Evolutionary conservation across 2,888 invertebrate species (phyloP).

Genomic region (Leistus spinibarbis): DNA sequence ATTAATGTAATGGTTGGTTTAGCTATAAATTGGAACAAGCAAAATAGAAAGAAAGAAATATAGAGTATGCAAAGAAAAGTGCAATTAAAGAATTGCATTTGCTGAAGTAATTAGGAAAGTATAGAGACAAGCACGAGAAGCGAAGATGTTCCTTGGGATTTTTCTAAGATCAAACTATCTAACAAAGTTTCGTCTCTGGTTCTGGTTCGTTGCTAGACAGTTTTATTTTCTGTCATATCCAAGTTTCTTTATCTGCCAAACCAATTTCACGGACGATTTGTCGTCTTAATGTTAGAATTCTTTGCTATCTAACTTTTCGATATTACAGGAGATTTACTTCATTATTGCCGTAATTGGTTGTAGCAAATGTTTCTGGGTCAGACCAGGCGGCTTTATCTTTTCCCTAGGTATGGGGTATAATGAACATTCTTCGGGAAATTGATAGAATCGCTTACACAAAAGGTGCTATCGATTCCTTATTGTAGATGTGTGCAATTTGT

Average conservation of each 20-base stretch:
- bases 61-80: constrained; percentile 14
- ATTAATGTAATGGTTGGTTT: neutral
- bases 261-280: constrained; percentile 40
- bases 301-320: constrained; percentile 39
- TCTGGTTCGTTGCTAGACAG: constrained; percentile 35
- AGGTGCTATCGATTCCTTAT: constrained; percentile 15
- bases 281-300: constrained; percentile 38
- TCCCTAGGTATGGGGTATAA: neutral
- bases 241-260: constrained; percentile 40
- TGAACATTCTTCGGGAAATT: constrained; percentile 20
- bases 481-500: constrained; percentile 12
- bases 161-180: constrained; percentile 33
- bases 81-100: constrained; percentile 36
- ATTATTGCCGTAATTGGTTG: constrained; percentile 39
- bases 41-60: constrained; percentile 5
- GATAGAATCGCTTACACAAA: constrained; percentile 29
- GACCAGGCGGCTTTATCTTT: neutral
- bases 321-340: constrained; percentile 39
- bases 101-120: constrained; percentile 28
- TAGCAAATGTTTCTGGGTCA: constrained; percentile 8
- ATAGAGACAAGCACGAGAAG: constrained; percentile 16
- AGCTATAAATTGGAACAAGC: neutral
- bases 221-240: constrained; percentile 40
- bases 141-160: constrained; percentile 30
- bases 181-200: constrained; percentile 30